Evolutionary conservation across 2,888 invertebrate genomes (phyloP), one percentile per base, ranked within the genome.

Genomic region (Chrysodeixis includens): DNA sequence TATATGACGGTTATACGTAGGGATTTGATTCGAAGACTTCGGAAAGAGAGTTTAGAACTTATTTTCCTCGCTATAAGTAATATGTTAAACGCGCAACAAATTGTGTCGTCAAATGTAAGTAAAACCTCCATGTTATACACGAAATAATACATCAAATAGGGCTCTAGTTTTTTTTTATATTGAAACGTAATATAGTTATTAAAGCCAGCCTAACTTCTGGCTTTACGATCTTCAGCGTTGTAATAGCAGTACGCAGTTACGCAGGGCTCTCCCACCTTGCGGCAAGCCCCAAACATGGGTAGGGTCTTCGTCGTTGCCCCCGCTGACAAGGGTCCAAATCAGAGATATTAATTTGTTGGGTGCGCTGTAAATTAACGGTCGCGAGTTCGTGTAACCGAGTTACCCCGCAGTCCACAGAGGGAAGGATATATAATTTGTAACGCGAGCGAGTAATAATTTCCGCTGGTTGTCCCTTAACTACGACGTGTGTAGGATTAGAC

Each of bases 271-370:
- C 66, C 35, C 69, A 69, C 58, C 80, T 87, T 83, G 75, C 66
- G 79, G 71, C 85, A 74, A 66, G 64, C 67, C 73, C 76, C 66
- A 71, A 79, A 73, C 78, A 76, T 66, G 79, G 83, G 83, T 73
- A 79, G 83, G 82, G 79, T 81, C 82, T 81, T 74, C 78, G 81
- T 78, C 78, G 81, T 82, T 83, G 77, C 81, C 82, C 81, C 69
- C 86, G 91, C 88, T 93, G 94, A 94, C 93, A 92, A 92, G 94
- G 93, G 93, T 93, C 92, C 89, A 89, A 93, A 94, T 94, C 92
- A 90, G 92, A 92, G 93, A 93, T 94, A 94, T 94, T 94, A 94
- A 94, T 94, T 93, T 93, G 93, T 92, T 90, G 90, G 91, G 90
- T 82, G 85, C 90, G 87, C 86, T 92, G 92, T 92, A 93, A 93